Conservation (phyloP, 2,797 vertebrate species). For the Cynopterus sphinx region DNA sequence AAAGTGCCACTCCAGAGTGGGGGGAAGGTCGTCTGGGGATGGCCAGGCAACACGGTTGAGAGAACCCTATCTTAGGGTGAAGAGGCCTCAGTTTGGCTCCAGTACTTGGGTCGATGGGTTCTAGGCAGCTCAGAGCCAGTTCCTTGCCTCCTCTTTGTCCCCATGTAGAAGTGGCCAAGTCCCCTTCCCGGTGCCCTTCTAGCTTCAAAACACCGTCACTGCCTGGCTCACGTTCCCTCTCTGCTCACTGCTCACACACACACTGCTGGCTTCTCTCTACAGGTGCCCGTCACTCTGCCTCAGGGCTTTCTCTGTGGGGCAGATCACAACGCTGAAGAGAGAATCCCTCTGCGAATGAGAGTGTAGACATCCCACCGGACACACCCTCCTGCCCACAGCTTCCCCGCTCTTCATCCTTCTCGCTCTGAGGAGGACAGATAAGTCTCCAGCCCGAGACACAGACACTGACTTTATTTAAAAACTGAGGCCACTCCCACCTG, state of each 20-base stretch:
- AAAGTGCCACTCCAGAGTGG: fast-evolving
- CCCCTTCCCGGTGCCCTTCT: neutral
- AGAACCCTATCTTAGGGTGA: neutral
- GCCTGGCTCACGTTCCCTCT: no score
- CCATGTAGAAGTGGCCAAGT: no score
- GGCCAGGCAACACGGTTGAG: fast-evolving
- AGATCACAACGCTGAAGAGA: neutral
- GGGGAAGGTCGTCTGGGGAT: no score
- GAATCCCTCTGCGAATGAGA: no score
- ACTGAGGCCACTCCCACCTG: neutral
- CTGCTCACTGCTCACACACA: neutral
- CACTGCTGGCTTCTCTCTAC: neutral
- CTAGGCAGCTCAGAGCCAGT: neutral
- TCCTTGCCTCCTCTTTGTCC: neutral
- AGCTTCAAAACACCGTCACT: neutral
- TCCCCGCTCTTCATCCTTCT: no score
- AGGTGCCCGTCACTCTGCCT: neutral
- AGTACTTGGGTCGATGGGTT: neutral
- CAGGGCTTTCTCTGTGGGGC: neutral
- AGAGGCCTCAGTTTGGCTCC: neutral
- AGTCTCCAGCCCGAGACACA: neutral
- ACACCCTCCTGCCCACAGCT: fast-evolving
- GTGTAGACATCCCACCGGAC: neutral
- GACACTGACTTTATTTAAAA: neutral
- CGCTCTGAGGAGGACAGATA: neutral